Evolutionary conservation across 2,888 invertebrate genomes (phyloP).

Genomic region (Agriotes lineatus): DNA sequence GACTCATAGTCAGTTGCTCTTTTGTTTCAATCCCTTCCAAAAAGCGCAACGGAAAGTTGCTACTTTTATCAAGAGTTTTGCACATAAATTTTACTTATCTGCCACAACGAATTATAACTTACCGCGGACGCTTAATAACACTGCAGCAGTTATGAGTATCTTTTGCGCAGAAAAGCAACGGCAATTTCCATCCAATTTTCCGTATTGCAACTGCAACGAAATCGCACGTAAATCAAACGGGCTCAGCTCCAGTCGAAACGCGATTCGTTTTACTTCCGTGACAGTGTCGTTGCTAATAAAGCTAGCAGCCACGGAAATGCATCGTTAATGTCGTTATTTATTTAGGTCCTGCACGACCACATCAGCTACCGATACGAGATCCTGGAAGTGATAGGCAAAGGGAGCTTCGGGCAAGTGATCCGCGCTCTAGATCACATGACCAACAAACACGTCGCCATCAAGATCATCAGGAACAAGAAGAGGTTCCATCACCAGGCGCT

Average conservation of each 20-base stretch:
- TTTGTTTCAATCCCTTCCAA: too few relatives aligned
- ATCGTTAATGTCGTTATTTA: slow-evolving; percentile 39
- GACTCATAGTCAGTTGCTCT: too few relatives aligned
- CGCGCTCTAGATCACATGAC: slow-evolving; percentile 94
- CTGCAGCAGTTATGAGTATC: too few relatives aligned
- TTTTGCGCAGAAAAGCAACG: too few relatives aligned
- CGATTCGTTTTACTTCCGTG: slow-evolving; percentile 24
- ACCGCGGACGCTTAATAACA: too few relatives aligned
- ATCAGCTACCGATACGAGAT: slow-evolving; percentile 96
- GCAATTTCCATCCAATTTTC: background rate
- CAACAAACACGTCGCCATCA: slow-evolving; percentile 92
- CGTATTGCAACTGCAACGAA: background rate
- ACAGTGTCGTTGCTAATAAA: slow-evolving; percentile 15
- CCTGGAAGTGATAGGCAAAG: slow-evolving; percentile 95
- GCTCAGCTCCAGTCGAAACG: slow-evolving; percentile 9
- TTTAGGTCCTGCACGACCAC: slow-evolving; percentile 94
- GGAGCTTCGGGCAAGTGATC: slow-evolving; percentile 97
- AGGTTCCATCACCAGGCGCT: slow-evolving; percentile 97
- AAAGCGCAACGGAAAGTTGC: too few relatives aligned
- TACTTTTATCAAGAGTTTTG: too few relatives aligned
- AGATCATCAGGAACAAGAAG: slow-evolving; percentile 94
- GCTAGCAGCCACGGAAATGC: slow-evolving; percentile 13
- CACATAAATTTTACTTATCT: too few relatives aligned
- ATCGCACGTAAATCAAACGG: slow-evolving; percentile 4
- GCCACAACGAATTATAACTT: too few relatives aligned